Conservation (phyloP, 2,888 invertebrate genomes). For the Habroteleia sp. region DNA sequence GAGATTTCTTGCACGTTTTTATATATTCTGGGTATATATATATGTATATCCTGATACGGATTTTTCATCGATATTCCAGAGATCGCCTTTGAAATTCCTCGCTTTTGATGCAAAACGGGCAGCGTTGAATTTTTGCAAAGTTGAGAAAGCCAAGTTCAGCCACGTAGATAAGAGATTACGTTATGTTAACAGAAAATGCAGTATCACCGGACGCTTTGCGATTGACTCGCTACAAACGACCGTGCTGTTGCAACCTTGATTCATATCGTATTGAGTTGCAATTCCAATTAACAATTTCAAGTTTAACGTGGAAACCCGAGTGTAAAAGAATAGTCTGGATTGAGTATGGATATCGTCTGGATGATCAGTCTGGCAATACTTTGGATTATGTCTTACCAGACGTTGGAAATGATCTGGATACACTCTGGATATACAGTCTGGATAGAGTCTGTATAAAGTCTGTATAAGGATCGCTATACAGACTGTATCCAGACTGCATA, state of each 20-base stretch:
- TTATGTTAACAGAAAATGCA: conserved; percentile 54
- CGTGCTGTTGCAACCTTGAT: conserved; percentile 2
- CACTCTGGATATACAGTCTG: too few species aligned
- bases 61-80: conserved; percentile 63
- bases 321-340: too few species aligned
- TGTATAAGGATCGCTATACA: too few species aligned
- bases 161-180: conserved; percentile 56
- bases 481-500: too few species aligned
- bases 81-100: conserved; percentile 63
- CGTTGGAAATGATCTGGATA: too few species aligned
- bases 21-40: conserved; percentile 59
- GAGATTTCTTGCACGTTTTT: conserved; percentile 61
- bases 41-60: conserved; percentile 55
- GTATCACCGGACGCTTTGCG: conserved; percentile 12
- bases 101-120: conserved; percentile 62
- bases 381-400: too few species aligned
- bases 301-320: too few species aligned
- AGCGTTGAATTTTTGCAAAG: conserved; percentile 60
- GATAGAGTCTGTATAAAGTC: too few species aligned
- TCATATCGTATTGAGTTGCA: background rate
- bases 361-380: too few species aligned
- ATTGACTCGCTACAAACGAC: conserved; percentile 8
- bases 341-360: too few species aligned
- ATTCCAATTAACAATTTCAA: too few species aligned
- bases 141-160: conserved; percentile 51